Conservation (phyloP, 2,888 invertebrate species). For the Nomada fabriciana region DNA sequence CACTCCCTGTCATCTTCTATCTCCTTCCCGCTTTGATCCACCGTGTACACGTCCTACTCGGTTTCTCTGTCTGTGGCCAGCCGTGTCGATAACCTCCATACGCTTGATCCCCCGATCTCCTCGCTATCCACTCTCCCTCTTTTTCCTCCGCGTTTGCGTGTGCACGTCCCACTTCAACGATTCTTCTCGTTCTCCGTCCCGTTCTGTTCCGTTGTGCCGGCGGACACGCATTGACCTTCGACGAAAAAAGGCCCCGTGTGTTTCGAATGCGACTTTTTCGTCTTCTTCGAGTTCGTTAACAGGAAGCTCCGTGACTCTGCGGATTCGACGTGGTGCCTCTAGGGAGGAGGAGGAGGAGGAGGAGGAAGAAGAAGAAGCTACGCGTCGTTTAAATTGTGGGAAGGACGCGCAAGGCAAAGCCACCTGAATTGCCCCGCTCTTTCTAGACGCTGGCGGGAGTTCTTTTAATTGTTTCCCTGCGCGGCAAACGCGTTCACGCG, state of each 20-base stretch:
- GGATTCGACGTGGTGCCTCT: constrained; percentile 48
- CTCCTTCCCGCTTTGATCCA: constrained; percentile 6
- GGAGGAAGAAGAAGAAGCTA: constrained; percentile 9
- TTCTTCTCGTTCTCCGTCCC: constrained; percentile 5
- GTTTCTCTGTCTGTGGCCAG: constrained; percentile 12
- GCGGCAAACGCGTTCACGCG: neutral
- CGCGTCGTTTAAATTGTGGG: constrained; percentile 46
- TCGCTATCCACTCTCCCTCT: neutral
- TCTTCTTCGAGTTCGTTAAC: constrained; percentile 63
- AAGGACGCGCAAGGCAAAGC: constrained; percentile 16
- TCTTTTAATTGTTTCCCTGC: constrained; percentile 40
- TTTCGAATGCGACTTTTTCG: constrained; percentile 59
- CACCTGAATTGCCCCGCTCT: constrained; percentile 22
- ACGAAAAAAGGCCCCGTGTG: constrained; percentile 51
- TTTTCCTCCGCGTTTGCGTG: neutral
- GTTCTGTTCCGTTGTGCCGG: neutral
- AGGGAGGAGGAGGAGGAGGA: constrained; percentile 1
- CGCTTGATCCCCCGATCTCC: constrained; percentile 30
- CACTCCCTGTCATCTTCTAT: neutral
- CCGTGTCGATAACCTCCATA: constrained; percentile 66
- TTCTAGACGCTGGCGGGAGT: constrained; percentile 3
- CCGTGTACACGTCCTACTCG: constrained; percentile 21
- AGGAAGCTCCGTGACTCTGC: constrained; percentile 67
- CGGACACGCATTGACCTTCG: constrained; percentile 64
- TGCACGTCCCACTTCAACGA: too few relatives aligned